Evolutionary conservation across 2,888 invertebrate genomes (phyloP), one percentile per base, ranked within the genome.

Genomic region (Melolontha melolontha): DNA sequence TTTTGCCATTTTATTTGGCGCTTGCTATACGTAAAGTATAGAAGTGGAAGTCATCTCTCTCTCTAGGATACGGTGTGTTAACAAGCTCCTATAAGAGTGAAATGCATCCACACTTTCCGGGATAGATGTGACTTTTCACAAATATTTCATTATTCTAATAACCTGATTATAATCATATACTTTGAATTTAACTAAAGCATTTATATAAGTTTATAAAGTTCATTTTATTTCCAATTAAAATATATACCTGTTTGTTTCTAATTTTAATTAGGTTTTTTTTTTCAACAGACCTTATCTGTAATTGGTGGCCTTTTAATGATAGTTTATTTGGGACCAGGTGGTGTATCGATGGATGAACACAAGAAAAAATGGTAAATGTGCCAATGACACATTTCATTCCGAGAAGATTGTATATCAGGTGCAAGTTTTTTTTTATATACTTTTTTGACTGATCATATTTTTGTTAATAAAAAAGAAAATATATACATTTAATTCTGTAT

Each of bases 271-370:
- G 75, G 73, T 71, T 93, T 93, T 8, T 34, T 6, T 34, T 34
- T 34, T 34, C 7, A 34, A 69, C 90, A 99, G 94, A 99, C 99
- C 47, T 87, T 98, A 79, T 98, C 98, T 49, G 99, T 99, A 72
- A 92, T 99, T 80, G 99, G 99, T 72, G 99, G 98, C 62, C 90
- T 99, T 22, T 87, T 99, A 67, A 95, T 99, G 93, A 97, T 99
- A 75, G 98, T 99, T 10, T 95, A 95, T 72, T 88, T 98, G 72
- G 99, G 99, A 40, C 99, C 99, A 42, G 99, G 99, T 69, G 97
- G 97, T 66, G 97, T 98, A 44, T 98, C 98, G 71, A 97, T 99
- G 96, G 99, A 99, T 84, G 98, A 98, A 82, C 97, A 98, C 86
- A 99, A 99, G 87, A 99, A 99, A 87, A 93, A 95, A 83, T 99